Base-by-base conservation (phyloP, 2,888 invertebrate genomes). In the Automeris io region DNA sequence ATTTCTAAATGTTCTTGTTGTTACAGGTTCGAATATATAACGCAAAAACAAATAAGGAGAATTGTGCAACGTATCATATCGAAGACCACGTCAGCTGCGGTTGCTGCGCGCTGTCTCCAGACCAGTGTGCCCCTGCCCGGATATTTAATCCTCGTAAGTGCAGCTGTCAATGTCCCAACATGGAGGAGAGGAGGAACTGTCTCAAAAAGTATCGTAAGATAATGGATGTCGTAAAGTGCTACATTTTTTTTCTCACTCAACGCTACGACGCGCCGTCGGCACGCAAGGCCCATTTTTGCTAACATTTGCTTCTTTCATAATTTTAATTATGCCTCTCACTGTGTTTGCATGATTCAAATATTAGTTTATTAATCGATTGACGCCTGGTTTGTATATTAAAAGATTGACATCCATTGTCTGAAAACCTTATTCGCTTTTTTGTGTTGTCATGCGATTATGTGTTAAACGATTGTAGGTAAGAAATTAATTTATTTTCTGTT, bases 81-180 rank as follows among this genome's bases (percentile, higher is more conserved):
- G 81, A 76, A 24, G 85, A 83, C 42, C 85, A 86, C 57, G 57
- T 72, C 37, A 61, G 59, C 23, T 86, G 85, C 54, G 71, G 72
- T 1, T 86, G 85, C 61, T 82, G 85, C 47, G 54, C 63, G 7
- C 56, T 61, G 7, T 50, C 64, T 2, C 57, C 69, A 1, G 67
- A 59, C 22, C 64, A 69, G 40, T 86, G 85, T 54, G 57, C 54
- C 7, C 51, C 70, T 7, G 71, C 74, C 39, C 57, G 58, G 49
- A 69, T 81, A 46, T 80, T 65, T 65, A 81, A 79, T 49, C 77
- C 80, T 66, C 85, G 85, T 85, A 86, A 85, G 85, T 86, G 83
- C 70, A 55, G 74, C 70, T 85, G 85, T 60, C 79, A 80, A 64
- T 86, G 86, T 62, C 76, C 83, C 54, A 75, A 83, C 72, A 47